Base-by-base conservation (phyloP, 2,797 vertebrate genomes). In the Acanthopagrus latus region DNA sequence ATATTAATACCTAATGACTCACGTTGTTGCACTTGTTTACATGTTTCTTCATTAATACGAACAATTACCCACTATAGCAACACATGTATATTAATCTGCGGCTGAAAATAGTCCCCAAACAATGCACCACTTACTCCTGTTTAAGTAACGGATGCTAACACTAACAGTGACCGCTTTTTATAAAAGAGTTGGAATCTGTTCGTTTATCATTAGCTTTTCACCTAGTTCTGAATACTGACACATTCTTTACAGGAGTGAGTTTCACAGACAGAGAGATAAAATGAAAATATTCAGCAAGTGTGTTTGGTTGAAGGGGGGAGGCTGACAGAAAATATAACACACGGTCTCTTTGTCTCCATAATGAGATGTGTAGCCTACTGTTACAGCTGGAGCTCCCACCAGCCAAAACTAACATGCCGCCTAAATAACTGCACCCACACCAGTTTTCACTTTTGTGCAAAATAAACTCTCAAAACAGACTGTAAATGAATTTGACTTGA, bases 371-470 rank as follows among this genome's bases (percentile, higher is more conserved):
- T 80, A 76, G 82, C 75, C 56, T 44, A 60, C 76, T 86, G 86
- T 87, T 89, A 44, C 78, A 85, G 88, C 83, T 80, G 81, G 70
- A 83, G 64, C 64, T 64, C 51, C 54, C 5, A 2, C 46, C 2
- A 33, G 81, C 84, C 81, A 89, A 90, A 86, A 77, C 83, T 56
- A 86, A 85, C 71, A 62, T 64, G 71, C 76, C 80, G 84, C 84
- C 70, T 70, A 71, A 83, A 75, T 55, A 78, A 20, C 83, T 59
- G 60, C 72, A 47, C 67, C 18, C 55, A 69, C 51, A 25, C 48
- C 3, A 48, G 33, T 50, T 64, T 41, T 67, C 51, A 65, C 71
- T 74, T 63, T 64, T n/a, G 46, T 62, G 56, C 62, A 52, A 65
- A 74, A 70, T 55, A 7, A 20, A n/a, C 18, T 25, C 21, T 50